phyloP scores from a whole-genome alignment of 2,888 invertebrate species.

The Hypomecis punctinalis region DNA sequence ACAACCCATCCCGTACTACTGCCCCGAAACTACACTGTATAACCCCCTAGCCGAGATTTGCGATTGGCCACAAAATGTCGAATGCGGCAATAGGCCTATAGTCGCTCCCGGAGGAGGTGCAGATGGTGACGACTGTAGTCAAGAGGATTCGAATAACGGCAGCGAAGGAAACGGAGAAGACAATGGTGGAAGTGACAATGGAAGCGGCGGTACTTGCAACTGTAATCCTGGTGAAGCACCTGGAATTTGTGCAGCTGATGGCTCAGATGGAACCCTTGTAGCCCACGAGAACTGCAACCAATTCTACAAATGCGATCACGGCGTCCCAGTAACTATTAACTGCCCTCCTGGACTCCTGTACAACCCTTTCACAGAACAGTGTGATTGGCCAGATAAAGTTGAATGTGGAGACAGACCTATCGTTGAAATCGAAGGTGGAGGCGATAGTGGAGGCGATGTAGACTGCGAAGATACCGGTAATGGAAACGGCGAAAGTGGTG shows the following conservation, averaged over 20 bases:
- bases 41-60: slow-evolving; percentile 47
- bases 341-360: slow-evolving; percentile 49
- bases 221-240: slow-evolving; percentile 52
- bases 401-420: slow-evolving; percentile 49
- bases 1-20: slow-evolving; percentile 42
- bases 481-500: slow-evolving; percentile 28
- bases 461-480: slow-evolving; percentile 23
- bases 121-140: slow-evolving; percentile 21
- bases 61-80: slow-evolving; percentile 51
- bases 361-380: slow-evolving; percentile 44
- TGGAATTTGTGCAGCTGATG: slow-evolving; percentile 47
- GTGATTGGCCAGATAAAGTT: slow-evolving; percentile 55
- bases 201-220: slow-evolving; percentile 41
- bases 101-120: slow-evolving; percentile 25
- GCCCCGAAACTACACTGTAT: slow-evolving; percentile 45
- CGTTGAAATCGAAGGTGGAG: slow-evolving; percentile 28
- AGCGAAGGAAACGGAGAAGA: slow-evolving; percentile 18
- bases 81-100: slow-evolving; percentile 45
- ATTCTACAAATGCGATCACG: slow-evolving; percentile 52
- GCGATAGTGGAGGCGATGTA: slow-evolving; percentile 18
- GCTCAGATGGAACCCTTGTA: slow-evolving; percentile 47
- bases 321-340: slow-evolving; percentile 43
- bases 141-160: slow-evolving; percentile 17
- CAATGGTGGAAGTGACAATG: slow-evolving; percentile 16
- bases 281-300: slow-evolving; percentile 55